Base-by-base conservation (phyloP, 2,888 invertebrate genomes). In the Mimas tiliae region DNA sequence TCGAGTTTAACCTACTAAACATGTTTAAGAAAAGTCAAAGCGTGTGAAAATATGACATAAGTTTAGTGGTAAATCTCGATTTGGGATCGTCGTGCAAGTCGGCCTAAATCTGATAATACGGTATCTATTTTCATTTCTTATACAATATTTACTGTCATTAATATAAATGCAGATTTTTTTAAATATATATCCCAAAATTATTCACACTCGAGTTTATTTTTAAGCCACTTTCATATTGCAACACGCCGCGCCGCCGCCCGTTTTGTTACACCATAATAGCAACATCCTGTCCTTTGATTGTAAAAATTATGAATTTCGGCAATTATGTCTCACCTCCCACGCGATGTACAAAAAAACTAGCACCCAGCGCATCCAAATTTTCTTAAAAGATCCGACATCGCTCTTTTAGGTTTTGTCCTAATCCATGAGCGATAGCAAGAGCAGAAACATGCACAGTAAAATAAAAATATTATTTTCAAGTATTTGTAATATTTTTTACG, bases 271-370 rank as follows among this genome's bases (percentile, higher is more conserved):
- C 88, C 85, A 91, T 91, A 92, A 92, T 89, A 90, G 90, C 90
- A 86, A 93, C 89, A 92, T 92, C 91, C 92, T 90, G 91, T 87
- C 91, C 90, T 90, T 89, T 90, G 91, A 93, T 92, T 92, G 92
- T 92, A 91, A 93, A 92, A 93, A 90, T 91, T 90, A 86, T 91
- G 91, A 91, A 92, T 92, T 90, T 92, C 90, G 91, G 88, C 92
- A 92, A 93, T 93, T 92, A 92, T 86, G 84, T 86, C 89, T 84
- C 90, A 89, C 93, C 93, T 92, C 93, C 92, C 93, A 93, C 90
- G 92, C 86, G 88, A 90, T 86, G 77, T 72, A 72, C 79, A 86
- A 90, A 91, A 89, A 90, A 86, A 83, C 85, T 86, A 83, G 87
- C 91, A 91, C 88, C 91, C 89, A 88, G 85, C 84, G 83, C 88